These are phyloP conservation scores for Calyptomena viridis DNA, from an alignment of 2,113 vertebrate genomes.

Conservation along the genomic window DNA sequence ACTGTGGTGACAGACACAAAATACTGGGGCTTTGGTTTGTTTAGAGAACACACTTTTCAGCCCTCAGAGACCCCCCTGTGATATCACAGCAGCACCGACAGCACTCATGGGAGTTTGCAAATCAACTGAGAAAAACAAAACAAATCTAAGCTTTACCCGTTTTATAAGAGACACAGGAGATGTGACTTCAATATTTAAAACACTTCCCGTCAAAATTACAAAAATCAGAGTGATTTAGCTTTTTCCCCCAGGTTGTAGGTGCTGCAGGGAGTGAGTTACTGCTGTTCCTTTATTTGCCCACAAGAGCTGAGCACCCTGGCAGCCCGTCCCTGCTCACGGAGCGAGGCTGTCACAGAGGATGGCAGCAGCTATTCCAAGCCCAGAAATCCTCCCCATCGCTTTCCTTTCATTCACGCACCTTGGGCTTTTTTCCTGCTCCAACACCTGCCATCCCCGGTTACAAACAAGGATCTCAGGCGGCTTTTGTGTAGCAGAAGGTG, in stretches of 20 bases:
- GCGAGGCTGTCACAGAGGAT: neutral
- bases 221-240: neutral
- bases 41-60: neutral
- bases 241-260: neutral
- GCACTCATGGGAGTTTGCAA: neutral
- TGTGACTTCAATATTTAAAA: neutral
- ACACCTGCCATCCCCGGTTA: constrained; percentile 36
- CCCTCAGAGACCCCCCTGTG: neutral
- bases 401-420: constrained; percentile 4
- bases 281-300: neutral
- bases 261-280: neutral
- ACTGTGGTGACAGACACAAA: neutral
- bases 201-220: neutral
- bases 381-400: constrained; percentile 2
- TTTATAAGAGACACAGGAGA: neutral
- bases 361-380: neutral
- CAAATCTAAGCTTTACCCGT: neutral
- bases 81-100: neutral
- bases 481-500: constrained; percentile 12
- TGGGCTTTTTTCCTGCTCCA: constrained; percentile 29
- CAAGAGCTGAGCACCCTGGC: neutral
- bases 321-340: neutral
- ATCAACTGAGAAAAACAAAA: neutral
- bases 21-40: neutral
- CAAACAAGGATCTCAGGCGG: constrained; percentile 8